These are phyloP conservation scores for Cacatua alba DNA, from an alignment of 2,113 vertebrate species.

Conservation along the genomic window DNA sequence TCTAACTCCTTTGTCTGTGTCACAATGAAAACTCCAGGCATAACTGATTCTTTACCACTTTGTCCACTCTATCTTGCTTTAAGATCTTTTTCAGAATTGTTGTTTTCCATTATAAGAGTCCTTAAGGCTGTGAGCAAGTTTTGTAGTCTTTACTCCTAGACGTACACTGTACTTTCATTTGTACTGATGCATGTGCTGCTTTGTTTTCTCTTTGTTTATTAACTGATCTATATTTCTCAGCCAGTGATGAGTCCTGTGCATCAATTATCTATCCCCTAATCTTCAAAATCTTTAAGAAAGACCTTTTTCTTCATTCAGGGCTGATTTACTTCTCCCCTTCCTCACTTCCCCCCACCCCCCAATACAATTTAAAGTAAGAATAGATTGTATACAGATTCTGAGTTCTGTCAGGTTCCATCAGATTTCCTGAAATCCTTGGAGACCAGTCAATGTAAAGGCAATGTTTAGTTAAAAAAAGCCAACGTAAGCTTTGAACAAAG, in stretches of 20 bases:
- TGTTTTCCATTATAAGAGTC: neutral
- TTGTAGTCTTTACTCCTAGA: neutral
- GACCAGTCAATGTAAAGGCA: neutral
- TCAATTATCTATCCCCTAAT: neutral
- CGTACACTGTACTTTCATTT: neutral
- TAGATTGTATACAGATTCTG: neutral
- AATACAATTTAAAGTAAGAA: neutral
- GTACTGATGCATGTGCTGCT: rapidly evolving
- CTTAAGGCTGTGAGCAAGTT: neutral
- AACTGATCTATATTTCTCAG: neutral
- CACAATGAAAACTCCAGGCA: neutral
- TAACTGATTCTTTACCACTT: neutral
- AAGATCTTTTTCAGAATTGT: neutral
- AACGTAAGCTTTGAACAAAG: neutral
- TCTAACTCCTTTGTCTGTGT: neutral
- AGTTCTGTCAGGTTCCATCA: neutral
- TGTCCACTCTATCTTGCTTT: neutral
- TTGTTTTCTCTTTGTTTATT: neutral
- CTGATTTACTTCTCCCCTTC: neutral
- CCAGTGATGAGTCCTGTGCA: neutral
- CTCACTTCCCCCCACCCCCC: rapidly evolving
- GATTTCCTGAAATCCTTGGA: neutral
- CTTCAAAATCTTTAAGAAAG: neutral
- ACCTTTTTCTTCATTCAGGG: neutral
- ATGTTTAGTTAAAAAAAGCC: neutral